Base-by-base conservation (phyloP, 2,113 vertebrate genomes). In the Miniopterus natalensis region DNA sequence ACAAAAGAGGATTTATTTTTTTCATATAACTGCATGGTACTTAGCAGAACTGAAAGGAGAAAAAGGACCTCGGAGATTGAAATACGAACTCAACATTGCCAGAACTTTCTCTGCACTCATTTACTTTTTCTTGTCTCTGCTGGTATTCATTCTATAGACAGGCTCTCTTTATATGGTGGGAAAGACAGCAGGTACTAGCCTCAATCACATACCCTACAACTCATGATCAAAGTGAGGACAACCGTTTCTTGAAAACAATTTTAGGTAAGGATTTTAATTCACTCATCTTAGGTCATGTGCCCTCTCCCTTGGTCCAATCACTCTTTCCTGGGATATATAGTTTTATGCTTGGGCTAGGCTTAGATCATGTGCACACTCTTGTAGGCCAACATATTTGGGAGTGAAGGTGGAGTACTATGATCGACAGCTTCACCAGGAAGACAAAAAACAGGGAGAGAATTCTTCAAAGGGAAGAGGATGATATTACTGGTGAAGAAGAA, bases 51-150 rank as follows among this genome's bases (percentile, higher is more conserved):
- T 81, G 25, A 94, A 89, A 36, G 45, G 21, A 92, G 36, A 88
- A 95, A 91, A 29, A 89, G n/a, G 45, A 13, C 13, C 61, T 92
- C 66, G 75, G 88, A 92, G 9, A 63, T 18, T 87, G 12, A 25
- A 84, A 78, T 83, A 92, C 84, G 8, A n/a, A 47, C 8, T 68
- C 23, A 42, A 45, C 31, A 83, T 68, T 94, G 20, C n/a, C 36
- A 88, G 81, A 81, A 91, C 23, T 77, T 96, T 88, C 84, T 92
- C 68, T 92, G n/a, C 31, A 94, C 18, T 68, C 55, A 66, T 86
- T 84, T 70, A 74, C 94, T 90, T 94, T 21, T 78, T 86, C 55
- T 89, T 85, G 18, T 78, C 25, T 59, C 70, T 95, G 36, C 49
- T 94, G 84, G 36, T 21, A 68, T 94, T 94, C 13, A 80, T 90